Base-by-base conservation (phyloP, 2,113 vertebrate genomes). In the Scalopus aquaticus region DNA sequence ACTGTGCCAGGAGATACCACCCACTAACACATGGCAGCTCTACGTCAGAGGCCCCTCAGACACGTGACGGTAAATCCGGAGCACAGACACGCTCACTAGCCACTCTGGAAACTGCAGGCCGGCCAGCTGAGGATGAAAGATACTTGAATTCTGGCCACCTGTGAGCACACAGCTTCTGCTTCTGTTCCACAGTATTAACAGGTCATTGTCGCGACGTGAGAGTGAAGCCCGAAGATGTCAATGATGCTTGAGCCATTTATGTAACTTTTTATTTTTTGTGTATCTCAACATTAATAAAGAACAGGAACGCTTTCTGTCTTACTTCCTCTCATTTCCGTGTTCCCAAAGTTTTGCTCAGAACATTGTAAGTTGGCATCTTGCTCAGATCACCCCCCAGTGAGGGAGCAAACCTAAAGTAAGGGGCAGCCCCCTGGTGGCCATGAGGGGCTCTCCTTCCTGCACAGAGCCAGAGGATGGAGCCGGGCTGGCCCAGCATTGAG, bases 221-320 rank as follows among this genome's bases (percentile, higher is more conserved):
- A 69, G 49, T 35, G 95, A 93, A 73, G 67, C 90, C 92, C 77
- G 82, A 49, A 85, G 78, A 76, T 91, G 83, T 83, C 49, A 0
- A 74, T 51, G 90, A 96, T 37, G 95, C 91, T 90, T 78, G 96
- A 97, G 96, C 91, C 94, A 96, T 96, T 96, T 87, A 35, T 91
- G 93, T 96, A 95, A 92, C 91, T 93, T 97, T 97, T 95, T 96
- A 96, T 95, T 82, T 94, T 97, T 96, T 97, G 87, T 97, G 96
- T 97, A 97, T 93, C 87, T 86, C 65, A 76, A 90, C 95, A 83
- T 97, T 97, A 97, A 97, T 97, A 97, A 97, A 97, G 92, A 96
- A 92, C 90, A 70, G 51, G 76, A 84, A 54, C 87, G 83, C 79
- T 49, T 30, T 62, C 49, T 64, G 77, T 51, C 62, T 60, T n/a